Percentiles rank a stretch among this genome's conserved stretches.
phyloP scores from a whole-genome alignment of 2,797 vertebrate species.

The Lithobates sylvaticus region DNA sequence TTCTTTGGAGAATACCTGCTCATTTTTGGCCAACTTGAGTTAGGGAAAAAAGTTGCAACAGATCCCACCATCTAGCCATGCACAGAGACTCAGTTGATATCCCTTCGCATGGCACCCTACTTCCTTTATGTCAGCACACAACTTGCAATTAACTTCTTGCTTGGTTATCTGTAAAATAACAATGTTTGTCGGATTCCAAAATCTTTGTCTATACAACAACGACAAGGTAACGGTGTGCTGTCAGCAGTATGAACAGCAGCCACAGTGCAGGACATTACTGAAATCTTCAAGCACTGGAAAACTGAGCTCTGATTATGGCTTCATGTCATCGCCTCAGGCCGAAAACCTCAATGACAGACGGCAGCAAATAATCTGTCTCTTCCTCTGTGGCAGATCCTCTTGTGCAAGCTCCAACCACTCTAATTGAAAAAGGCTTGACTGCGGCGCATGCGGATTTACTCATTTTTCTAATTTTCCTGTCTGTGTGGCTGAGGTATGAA shows the following conservation, averaged over 20 bases:
- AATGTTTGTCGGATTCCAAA: constrained; percentile 36
- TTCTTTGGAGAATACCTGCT: too few relatives aligned
- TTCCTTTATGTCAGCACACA: not conserved
- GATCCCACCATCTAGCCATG: not conserved
- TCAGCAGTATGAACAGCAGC: constrained; percentile 59
- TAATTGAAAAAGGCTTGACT: constrained; percentile 40
- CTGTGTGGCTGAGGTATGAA: constrained; percentile 68
- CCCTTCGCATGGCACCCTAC: too few relatives aligned
- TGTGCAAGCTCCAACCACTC: constrained; percentile 57
- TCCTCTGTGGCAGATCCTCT: constrained; percentile 41
- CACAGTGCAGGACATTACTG: constrained; percentile 62
- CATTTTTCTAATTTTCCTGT: constrained; percentile 67
- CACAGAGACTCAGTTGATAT: not conserved
- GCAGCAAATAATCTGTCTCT: constrained; percentile 64
- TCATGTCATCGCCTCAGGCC: constrained; percentile 51
- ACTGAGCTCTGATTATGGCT: constrained; percentile 61
- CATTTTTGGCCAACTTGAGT: too few relatives aligned
- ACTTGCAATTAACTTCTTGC: constrained; percentile 6
- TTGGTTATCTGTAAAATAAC: constrained; percentile 6
- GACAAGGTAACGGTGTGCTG: constrained; percentile 1
- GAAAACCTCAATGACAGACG: constrained; percentile 60
- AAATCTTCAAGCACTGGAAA: constrained; percentile 58
- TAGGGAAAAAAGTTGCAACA: too few relatives aligned
- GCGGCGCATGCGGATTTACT: constrained; percentile 56
- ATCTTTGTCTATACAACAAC: constrained; percentile 54